Evolutionary conservation across 2,888 invertebrate species (phyloP), one percentile per base, ranked within the genome.

Genomic region (Malthinus seriepunctatus): DNA sequence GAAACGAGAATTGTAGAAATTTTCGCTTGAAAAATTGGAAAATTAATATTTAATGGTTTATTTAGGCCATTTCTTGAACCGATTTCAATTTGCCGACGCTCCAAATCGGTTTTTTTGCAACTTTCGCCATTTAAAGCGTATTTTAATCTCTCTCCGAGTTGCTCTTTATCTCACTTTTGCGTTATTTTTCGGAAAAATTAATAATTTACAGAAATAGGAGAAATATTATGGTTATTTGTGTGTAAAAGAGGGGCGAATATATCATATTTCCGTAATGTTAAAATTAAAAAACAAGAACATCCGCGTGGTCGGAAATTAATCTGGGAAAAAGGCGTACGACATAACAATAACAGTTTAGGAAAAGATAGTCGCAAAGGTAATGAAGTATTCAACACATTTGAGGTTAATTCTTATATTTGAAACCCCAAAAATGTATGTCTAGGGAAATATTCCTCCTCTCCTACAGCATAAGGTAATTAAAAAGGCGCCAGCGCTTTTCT

Each of bases 381-480:
- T 73, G 68, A 71, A 72, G 64, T 69, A 72, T 71, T 70, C 71
- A 71, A 57, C 56, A 65, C 63, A 63, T 67, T 67, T 63, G 62
- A 65, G 68, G 69, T 68, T 73, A 75, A 73, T 74, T 74, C 72
- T 73, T 73, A 73, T 59, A 59, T 71, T 71, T 69, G 71, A 71
- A 73, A 75, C 71, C 73, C 70, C 66, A 73, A 73, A 75, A 75
- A 74, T 73, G 71, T 68, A 70, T 66, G 73, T 73, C 73, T 71
- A 58, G 73, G 73, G 73, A 73, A 72, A 72, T 71, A 68, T 67
- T 49, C 70, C 69, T 65, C 65, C 67, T 23, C n/a, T n/a, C n/a
- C n/a, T n/a, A n/a, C n/a, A 23, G 23, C n/a, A 64, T 37, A 63
- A 60, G 67, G 72, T 73, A 74, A 74, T 75, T 74, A 74, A 73